Evolutionary conservation across 2,113 vertebrate species (phyloP).

Genomic region (Ictalurus furcatus): DNA sequence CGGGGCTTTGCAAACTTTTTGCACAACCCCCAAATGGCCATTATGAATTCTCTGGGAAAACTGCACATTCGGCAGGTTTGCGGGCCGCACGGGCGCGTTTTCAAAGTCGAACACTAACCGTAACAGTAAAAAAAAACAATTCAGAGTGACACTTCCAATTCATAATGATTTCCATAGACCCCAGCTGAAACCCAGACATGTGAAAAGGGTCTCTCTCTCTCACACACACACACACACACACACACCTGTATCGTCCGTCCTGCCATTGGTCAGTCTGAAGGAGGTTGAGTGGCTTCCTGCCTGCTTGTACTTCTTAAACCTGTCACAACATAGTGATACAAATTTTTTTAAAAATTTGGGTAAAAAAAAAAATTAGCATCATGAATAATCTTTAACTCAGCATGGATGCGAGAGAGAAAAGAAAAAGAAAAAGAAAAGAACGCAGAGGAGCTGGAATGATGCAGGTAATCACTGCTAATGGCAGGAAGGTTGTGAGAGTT

Average conservation of each 20-base stretch:
- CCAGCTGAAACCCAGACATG: background rate
- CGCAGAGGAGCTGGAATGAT: background rate
- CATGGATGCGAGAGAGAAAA: too few species aligned
- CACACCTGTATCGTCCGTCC: slow-evolving; percentile 91
- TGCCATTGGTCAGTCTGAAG: slow-evolving; percentile 90
- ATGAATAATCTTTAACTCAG: background rate
- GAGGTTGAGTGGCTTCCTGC: slow-evolving; percentile 96
- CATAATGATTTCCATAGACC: background rate
- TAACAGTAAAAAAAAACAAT: background rate
- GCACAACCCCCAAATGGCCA: background rate
- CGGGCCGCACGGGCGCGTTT: background rate
- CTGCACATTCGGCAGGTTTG: background rate
- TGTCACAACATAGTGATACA: slow-evolving; percentile 58
- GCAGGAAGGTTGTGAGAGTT: background rate
- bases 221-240: slow-evolving; percentile 21
- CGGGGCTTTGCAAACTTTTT: background rate
- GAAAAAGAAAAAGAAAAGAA: background rate
- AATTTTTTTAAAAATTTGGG: background rate
- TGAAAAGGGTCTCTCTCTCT: background rate
- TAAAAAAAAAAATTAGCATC: slow-evolving; percentile 25
- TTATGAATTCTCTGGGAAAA: background rate
- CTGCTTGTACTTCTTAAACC: slow-evolving; percentile 99
- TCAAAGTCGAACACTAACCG: background rate
- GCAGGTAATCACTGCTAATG: background rate
- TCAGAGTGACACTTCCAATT: too few species aligned